A percentile compares a stretch with the other conserved stretches of the same genome.
phyloP scores from a whole-genome alignment of 2,888 invertebrate genomes.

The Dysmachus trigonus region DNA sequence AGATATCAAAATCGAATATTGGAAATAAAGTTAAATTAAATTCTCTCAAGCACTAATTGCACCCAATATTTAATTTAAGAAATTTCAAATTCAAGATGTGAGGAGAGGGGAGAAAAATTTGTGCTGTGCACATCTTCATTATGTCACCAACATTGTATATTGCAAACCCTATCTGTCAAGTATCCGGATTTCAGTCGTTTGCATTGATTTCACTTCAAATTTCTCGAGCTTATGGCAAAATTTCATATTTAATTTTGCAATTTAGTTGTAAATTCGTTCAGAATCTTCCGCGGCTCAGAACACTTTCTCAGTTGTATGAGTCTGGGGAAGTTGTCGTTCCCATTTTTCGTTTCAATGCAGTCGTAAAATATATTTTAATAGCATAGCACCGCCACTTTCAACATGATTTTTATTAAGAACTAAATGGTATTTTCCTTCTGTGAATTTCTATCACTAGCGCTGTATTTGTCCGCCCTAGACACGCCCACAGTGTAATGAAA shows the following conservation, averaged over 20 bases:
- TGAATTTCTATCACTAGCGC: neutral
- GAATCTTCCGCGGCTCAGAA: neutral
- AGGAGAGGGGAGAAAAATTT: neutral
- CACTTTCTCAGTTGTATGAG: neutral
- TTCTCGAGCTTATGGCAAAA: neutral
- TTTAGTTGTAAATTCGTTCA: neutral
- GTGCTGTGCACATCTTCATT: neutral
- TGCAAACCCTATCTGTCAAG: neutral
- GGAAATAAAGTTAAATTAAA: too few relatives aligned
- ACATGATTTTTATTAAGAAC: neutral
- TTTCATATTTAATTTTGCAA: neutral
- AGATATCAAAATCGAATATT: too few relatives aligned
- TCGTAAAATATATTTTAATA: neutral
- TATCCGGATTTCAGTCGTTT: neutral
- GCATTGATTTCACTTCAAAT: neutral
- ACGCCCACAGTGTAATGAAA: neutral
- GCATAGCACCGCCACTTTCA: neutral
- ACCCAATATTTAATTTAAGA: neutral
- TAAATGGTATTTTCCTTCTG: neutral
- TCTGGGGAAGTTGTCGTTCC: neutral
- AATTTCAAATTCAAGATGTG: neutral
- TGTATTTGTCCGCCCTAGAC: neutral
- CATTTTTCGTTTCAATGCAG: neutral
- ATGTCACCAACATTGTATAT: neutral
- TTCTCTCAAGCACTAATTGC: too few relatives aligned